Evolutionary conservation across 2,888 invertebrate genomes (phyloP), one percentile per base, ranked within the genome.

Genomic region (Acanthococcus lagerstroemiae): DNA sequence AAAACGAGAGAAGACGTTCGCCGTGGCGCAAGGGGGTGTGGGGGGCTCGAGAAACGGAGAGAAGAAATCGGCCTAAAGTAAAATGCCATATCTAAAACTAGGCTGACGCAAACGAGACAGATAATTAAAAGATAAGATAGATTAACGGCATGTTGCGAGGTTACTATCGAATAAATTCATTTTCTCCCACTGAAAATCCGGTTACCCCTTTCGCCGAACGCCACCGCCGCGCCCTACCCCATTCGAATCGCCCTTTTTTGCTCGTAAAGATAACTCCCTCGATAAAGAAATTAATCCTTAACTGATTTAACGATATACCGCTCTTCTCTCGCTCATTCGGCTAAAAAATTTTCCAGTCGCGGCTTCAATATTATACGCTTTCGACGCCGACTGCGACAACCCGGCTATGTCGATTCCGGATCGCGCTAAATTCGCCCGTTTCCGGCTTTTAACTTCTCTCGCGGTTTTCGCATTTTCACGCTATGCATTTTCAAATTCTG

Each of bases 41-140:
- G 9, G n/a, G 9, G 48, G 9, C 48, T 15, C n/a, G 48, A 48
- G 48, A 48, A 48, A 15, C 21, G 15, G 52, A 22, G 9, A 22
- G 24, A 52, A 45, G 46, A 45, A 45, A 45, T 45, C 46, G 46
- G 46, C 4, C 15, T 45, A 45, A 45, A 45, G 17, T 45, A 17
- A 17, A 45, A 45, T 45, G 19, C 46, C 46, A 19, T 45, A 45
- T 45, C 46, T 4, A 7, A 19, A 22, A 15, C 52, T 9, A 52
- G 52, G 24, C 52, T 52, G 24, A 52, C 52, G 52, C 19, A 52
- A 52, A 52, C 52, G 52, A 24, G 52, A 52, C 52, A 52, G 52
- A 52, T 52, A 52, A 52, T 52, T 52, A 52, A 52, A 24, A 52
- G 52, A 52, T 52, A 52, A 52, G 52, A 52, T 52, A 52, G 52